phyloP scores from a whole-genome alignment of 2,797 vertebrate genomes.

The Macroramphosus scolopax region DNA sequence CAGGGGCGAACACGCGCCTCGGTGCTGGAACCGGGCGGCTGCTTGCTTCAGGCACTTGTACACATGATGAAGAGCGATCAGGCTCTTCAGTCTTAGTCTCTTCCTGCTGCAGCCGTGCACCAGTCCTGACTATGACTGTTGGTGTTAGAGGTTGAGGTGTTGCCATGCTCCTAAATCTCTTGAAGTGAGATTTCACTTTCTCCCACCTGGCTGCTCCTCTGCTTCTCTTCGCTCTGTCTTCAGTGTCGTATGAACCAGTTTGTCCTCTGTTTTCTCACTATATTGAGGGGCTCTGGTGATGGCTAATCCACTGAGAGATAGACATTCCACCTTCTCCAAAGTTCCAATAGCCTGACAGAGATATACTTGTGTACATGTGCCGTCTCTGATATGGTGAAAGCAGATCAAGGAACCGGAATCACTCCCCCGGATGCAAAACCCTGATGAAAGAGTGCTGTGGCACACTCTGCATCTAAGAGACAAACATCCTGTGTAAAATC shows the following conservation, averaged over 20 bases:
- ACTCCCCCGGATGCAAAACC: constrained; percentile 41
- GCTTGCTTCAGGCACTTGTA: constrained; percentile 5
- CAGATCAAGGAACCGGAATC: constrained; percentile 49
- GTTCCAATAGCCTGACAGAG: too few relatives aligned
- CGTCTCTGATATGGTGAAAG: constrained; percentile 37
- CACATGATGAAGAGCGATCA: background rate
- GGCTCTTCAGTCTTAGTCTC: background rate
- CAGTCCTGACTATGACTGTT: background rate
- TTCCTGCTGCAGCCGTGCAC: background rate
- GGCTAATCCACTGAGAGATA: constrained; percentile 37
- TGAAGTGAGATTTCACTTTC: too few relatives aligned
- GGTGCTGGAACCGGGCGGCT: constrained; percentile 34
- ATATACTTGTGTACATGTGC: too few relatives aligned
- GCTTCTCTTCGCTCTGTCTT: background rate
- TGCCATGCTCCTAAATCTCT: background rate
- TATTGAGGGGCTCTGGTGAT: constrained; percentile 47
- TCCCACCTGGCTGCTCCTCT: too few relatives aligned
- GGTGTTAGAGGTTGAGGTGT: background rate
- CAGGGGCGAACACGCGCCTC: constrained; percentile 19
- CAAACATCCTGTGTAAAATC: constrained; percentile 4
- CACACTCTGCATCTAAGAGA: constrained; percentile 63
- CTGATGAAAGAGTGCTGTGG: constrained; percentile 46
- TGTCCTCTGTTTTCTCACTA: constrained; percentile 32
- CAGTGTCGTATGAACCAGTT: constrained; percentile 24
- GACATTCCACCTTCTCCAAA: constrained; percentile 17